Conservation (phyloP, 1,140 invertebrate species). For the Ceratina japonica region DNA sequence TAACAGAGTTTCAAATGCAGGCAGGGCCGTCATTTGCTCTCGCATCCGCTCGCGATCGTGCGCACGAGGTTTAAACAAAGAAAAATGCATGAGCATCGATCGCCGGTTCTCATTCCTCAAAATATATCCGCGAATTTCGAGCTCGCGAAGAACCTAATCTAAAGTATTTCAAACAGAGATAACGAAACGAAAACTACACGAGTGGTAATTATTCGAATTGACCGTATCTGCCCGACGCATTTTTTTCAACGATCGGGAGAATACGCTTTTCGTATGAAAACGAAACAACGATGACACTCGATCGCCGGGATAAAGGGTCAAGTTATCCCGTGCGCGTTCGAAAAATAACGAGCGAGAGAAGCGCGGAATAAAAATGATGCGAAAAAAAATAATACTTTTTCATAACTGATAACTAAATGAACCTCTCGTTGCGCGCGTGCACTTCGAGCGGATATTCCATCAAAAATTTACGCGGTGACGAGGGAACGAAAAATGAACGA, state of each 20-base stretch:
- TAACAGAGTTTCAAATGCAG: slow-evolving; percentile 79
- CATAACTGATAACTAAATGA: slow-evolving; percentile 36
- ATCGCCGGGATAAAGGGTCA: slow-evolving; percentile 17
- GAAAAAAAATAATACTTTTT: slow-evolving; percentile 31
- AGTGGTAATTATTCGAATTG: background rate
- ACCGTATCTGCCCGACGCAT: background rate
- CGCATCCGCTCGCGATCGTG: slow-evolving; percentile 52
- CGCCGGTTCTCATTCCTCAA: slow-evolving; percentile 7
- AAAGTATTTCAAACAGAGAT: background rate
- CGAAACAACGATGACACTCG: slow-evolving; percentile 18
- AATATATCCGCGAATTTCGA: background rate
- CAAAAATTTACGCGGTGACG: slow-evolving; percentile 35
- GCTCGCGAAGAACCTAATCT: background rate
- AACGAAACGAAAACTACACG: background rate
- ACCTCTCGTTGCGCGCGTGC: slow-evolving; percentile 15
- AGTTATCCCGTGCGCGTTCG: slow-evolving; percentile 25
- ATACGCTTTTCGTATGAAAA: slow-evolving; percentile 1
- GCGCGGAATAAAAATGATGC: background rate
- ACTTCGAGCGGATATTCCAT: slow-evolving; percentile 12
- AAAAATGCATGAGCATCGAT: slow-evolving; percentile 17
- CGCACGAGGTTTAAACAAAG: slow-evolving; percentile 14
- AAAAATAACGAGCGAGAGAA: slow-evolving; percentile 17
- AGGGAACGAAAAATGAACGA: background rate
- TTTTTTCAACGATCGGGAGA: slow-evolving; percentile 1
- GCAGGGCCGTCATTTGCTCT: slow-evolving; percentile 67